Conservation (phyloP, 2,113 vertebrate species). For the Sus scrofa region DNA sequence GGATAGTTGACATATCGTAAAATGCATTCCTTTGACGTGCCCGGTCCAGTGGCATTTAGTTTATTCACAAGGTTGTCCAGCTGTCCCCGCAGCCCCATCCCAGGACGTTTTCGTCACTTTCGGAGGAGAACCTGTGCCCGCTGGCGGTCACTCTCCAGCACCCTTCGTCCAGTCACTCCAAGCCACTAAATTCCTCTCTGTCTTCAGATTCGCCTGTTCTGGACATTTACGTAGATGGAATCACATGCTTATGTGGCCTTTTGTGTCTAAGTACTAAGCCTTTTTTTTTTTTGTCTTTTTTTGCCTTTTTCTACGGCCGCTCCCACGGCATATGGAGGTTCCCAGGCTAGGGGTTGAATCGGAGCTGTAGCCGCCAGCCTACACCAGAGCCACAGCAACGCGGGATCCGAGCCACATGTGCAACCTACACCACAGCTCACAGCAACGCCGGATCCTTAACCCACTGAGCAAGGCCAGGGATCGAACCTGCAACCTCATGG, state of each 20-base stretch:
- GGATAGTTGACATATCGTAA: neutral
- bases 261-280: slow-evolving; percentile 16
- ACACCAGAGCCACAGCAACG: too few relatives aligned
- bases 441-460: too few relatives aligned
- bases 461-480: too few relatives aligned
- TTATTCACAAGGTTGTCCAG: neutral
- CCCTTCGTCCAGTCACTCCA: neutral
- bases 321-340: too few relatives aligned
- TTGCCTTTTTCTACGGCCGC: too few relatives aligned
- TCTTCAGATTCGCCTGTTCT: neutral
- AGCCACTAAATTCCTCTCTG: neutral
- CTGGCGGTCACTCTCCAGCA: neutral
- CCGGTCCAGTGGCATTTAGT: neutral
- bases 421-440: too few relatives aligned
- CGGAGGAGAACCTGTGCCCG: neutral
- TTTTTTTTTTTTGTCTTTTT: too few relatives aligned
- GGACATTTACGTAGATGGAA: neutral
- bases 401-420: too few relatives aligned
- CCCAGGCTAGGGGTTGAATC: too few relatives aligned
- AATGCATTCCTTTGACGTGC: slow-evolving; percentile 3
- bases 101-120: neutral
- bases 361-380: too few relatives aligned
- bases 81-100: neutral
- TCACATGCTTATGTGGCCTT: neutral
- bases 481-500: too few relatives aligned